Evolutionary conservation across 2,888 invertebrate species (phyloP).

Genomic region (Polyploca ridens): DNA sequence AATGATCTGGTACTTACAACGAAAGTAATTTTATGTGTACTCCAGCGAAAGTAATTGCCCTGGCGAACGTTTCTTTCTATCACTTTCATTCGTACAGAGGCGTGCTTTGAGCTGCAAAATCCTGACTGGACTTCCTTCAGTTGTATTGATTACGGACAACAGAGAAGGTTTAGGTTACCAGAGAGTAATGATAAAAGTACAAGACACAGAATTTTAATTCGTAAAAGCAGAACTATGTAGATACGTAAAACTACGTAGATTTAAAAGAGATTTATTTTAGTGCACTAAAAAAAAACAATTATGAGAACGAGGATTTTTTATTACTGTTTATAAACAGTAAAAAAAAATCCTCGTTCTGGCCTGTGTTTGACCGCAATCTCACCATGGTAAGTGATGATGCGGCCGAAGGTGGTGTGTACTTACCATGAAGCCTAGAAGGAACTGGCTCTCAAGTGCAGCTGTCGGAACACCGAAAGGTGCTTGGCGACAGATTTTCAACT

Average conservation of each 20-base stretch:
- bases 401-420: too few species aligned
- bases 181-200: neutral
- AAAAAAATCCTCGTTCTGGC: too few species aligned
- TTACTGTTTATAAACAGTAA: too few species aligned
- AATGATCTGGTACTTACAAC: neutral
- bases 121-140: conserved; percentile 6
- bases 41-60: neutral
- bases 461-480: too few species aligned
- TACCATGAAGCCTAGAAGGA: too few species aligned
- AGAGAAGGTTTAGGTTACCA: neutral
- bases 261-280: neutral
- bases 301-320: too few species aligned
- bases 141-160: conserved; percentile 14
- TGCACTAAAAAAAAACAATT: neutral
- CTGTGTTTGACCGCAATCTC: too few species aligned
- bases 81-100: neutral
- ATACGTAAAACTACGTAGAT: neutral
- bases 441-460: too few species aligned
- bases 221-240: neutral
- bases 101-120: conserved; percentile 7
- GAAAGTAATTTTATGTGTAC: neutral
- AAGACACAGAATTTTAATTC: neutral
- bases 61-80: neutral
- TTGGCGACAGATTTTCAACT: too few species aligned
- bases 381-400: too few species aligned